A percentile compares a stretch with the other conserved stretches of the same genome.
phyloP scores from a whole-genome alignment of 1,140 invertebrate species.

The Whitmania pigra region DNA sequence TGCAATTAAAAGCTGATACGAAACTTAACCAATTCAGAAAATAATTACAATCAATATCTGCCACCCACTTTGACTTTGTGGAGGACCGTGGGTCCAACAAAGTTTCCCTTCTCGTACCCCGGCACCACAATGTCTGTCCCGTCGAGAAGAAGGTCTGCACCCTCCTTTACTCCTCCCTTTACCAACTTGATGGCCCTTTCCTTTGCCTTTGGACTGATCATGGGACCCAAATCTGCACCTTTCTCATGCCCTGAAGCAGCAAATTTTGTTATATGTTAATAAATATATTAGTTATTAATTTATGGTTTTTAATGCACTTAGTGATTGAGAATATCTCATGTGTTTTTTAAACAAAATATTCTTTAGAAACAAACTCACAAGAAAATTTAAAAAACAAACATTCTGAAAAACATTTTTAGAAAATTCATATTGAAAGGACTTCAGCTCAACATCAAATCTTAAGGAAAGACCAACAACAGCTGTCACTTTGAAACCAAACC shows the following conservation, averaged over 20 bases:
- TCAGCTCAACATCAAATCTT: background rate
- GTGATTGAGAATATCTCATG: background rate
- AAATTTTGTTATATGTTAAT: too few species aligned
- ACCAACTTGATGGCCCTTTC: slow-evolving; percentile 71
- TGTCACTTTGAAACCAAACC: slow-evolving; percentile 39
- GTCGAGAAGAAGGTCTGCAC: slow-evolving; percentile 76
- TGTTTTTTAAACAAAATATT: too few species aligned
- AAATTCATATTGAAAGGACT: too few species aligned
- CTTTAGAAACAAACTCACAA: background rate
- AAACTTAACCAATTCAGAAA: background rate
- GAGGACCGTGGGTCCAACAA: slow-evolving; percentile 89
- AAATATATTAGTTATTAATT: too few species aligned
- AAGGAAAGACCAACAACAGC: background rate
- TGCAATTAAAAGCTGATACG: background rate
- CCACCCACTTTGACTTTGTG: slow-evolving; percentile 64
- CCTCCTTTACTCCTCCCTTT: slow-evolving; percentile 73
- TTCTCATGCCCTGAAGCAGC: slow-evolving; percentile 58
- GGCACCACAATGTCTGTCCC: slow-evolving; percentile 68
- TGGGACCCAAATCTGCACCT: slow-evolving; percentile 87
- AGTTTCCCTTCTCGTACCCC: slow-evolving; percentile 90
- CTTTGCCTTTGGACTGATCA: slow-evolving; percentile 84
- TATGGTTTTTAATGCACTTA: background rate
- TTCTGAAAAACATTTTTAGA: background rate
- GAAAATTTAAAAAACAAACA: background rate
- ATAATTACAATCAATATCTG: background rate